Base-by-base conservation (phyloP, 30 jellyfish, hydroid and myxozoan species). In the Mastigias papua region DNA sequence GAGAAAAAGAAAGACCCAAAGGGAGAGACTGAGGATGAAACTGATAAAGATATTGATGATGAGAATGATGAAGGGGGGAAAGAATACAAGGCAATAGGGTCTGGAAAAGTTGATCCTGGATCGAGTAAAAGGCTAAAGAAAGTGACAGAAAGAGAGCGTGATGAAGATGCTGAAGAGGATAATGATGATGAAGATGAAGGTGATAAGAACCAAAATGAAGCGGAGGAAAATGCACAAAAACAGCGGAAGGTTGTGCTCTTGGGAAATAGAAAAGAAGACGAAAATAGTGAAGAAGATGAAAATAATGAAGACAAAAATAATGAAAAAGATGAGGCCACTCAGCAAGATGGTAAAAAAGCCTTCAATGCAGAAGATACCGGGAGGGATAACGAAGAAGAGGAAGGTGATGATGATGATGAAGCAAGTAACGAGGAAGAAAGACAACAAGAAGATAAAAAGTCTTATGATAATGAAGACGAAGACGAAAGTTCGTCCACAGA, bases 11-110 rank as follows among this genome's bases (percentile, higher is more conserved):
- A 85, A 78, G 94, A 85, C 86, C 94, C 95, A 33, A 75, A 87
- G 61, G 95, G 87, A 30, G 90, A 87, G 72, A 76, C 95, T 30
- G 95, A 87, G 60, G 95, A 76, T 76, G 90, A 87, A 65, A 66
- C 90, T 2, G 95, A 76, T 35, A 76, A 87, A 54, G 95, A 76
- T 67, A 82, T 87, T 34, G 95, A 76, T 76, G 90, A 87, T 25
- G 90, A 87, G 35, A 57, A 65, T 30, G 88, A 85, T 30, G 87
- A 57, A 7, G 94, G 94, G 35, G 94, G 35, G 0, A 77, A 85
- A 57, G 77, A 85, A 49, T 85, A 84, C 75, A 84, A 84, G 64
- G 86, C 71, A n/a, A 5, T 58, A 28, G 29, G 21, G n/a, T 69
- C 48, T 22, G 88, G 82, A 27, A 73, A 73, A 46, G 83, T 85